Percentiles rank a stretch among this genome's conserved stretches.
Evolutionary conservation across 2,888 invertebrate genomes (phyloP).

Genomic region (Thereva nobilitata): DNA sequence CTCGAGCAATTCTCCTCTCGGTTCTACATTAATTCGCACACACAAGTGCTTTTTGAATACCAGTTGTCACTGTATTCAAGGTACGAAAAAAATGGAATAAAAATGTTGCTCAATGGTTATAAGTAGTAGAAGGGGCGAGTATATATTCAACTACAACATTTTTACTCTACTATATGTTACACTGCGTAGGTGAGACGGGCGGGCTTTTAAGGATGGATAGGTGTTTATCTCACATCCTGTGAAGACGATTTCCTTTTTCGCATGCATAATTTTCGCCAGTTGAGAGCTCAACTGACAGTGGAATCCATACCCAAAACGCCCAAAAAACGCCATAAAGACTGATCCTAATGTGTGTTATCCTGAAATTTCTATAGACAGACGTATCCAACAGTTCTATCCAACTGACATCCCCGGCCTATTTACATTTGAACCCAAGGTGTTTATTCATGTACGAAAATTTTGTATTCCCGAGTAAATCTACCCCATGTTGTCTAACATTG

Average conservation of each 20-base stretch:
- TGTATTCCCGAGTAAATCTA: background rate
- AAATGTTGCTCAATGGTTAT: too few relatives aligned
- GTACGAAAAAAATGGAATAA: too few relatives aligned
- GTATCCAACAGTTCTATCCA: background rate
- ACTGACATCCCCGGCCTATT: background rate
- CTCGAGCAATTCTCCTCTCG: too few relatives aligned
- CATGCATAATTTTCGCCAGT: constrained; percentile 24
- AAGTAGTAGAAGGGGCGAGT: too few relatives aligned
- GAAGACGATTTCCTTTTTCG: constrained; percentile 14
- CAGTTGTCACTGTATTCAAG: too few relatives aligned
- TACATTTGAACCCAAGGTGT: constrained; percentile 11
- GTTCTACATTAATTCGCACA: too few relatives aligned
- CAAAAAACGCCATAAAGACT: background rate
- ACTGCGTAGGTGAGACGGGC: too few relatives aligned
- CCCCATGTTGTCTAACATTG: background rate
- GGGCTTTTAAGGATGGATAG: background rate
- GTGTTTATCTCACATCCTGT: constrained; percentile 25
- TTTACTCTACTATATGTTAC: too few relatives aligned
- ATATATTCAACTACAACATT: too few relatives aligned
- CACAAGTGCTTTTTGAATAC: too few relatives aligned
- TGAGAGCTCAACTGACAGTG: constrained; percentile 6
- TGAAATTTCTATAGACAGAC: constrained; percentile 9
- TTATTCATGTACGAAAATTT: constrained; percentile 21
- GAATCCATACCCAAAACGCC: background rate
- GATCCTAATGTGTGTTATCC: background rate